Conservation (phyloP, 2,888 invertebrate genomes). For the Drosophila parthenogenetica region DNA sequence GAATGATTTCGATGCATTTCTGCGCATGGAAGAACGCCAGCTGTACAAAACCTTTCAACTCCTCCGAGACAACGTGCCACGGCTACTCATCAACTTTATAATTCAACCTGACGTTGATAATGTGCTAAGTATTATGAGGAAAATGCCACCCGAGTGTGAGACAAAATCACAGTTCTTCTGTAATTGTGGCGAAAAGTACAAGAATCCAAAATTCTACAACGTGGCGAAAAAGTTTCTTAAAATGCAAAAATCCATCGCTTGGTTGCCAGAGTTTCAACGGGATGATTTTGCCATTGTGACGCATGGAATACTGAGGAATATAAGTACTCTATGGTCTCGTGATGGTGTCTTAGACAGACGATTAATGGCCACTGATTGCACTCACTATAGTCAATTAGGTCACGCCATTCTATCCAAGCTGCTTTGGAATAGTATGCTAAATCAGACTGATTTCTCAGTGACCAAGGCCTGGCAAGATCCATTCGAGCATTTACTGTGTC, state of each 20-base stretch:
- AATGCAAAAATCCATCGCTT: conserved; percentile 22
- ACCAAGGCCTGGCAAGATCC: conserved; percentile 28
- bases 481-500: conserved; percentile 29
- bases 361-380: conserved; percentile 38
- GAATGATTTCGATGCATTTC: conserved; percentile 82
- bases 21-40: conserved; percentile 85
- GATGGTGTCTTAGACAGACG: conserved; percentile 7
- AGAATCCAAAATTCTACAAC: neutral
- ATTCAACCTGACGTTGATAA: conserved; percentile 85
- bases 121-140: neutral
- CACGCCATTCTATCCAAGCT: conserved; percentile 39
- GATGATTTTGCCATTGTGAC: conserved; percentile 48
- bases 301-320: conserved; percentile 28
- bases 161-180: neutral
- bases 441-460: neutral
- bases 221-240: conserved; percentile 5
- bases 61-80: conserved; percentile 87
- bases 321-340: conserved; percentile 30
- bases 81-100: conserved; percentile 87
- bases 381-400: conserved; percentile 38
- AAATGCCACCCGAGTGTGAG: conserved; percentile 14
- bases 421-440: conserved; percentile 43
- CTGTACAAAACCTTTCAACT: conserved; percentile 83
- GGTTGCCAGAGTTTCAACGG: conserved; percentile 32
- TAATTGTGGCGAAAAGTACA: conserved; percentile 16